phyloP scores from a whole-genome alignment of 2,113 vertebrate genomes.

The Vidua chalybeata region DNA sequence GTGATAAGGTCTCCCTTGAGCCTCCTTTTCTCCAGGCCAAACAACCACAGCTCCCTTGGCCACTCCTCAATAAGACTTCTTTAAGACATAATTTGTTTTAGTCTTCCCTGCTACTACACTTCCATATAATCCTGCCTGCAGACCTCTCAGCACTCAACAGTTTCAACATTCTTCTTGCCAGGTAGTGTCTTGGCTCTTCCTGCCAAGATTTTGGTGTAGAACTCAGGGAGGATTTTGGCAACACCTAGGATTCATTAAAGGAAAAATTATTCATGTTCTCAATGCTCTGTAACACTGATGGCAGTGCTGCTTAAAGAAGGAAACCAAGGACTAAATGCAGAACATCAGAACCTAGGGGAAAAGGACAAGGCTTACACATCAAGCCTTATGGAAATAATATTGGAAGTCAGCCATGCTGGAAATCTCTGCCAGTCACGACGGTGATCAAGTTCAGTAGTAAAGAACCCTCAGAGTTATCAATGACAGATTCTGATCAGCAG shows the following conservation, averaged over 20 bases:
- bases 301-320: background rate
- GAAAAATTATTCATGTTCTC: background rate
- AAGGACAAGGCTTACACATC: background rate
- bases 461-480: background rate
- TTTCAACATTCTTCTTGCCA: background rate
- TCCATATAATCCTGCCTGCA: background rate
- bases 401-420: background rate
- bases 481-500: background rate
- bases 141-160: background rate
- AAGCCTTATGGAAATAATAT: background rate
- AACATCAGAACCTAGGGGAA: background rate
- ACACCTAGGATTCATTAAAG: background rate
- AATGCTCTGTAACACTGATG: background rate
- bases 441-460: background rate
- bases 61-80: background rate
- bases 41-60: background rate
- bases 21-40: background rate
- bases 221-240: rapidly evolving
- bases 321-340: background rate
- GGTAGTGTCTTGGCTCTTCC: background rate
- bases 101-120: background rate
- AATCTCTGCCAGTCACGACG: background rate
- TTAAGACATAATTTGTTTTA: background rate
- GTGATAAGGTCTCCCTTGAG: background rate
- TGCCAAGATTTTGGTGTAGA: background rate